These are phyloP conservation scores for Mirounga angustirostris DNA, from an alignment of 2,113 vertebrate genomes.

Conservation along the genomic window DNA sequence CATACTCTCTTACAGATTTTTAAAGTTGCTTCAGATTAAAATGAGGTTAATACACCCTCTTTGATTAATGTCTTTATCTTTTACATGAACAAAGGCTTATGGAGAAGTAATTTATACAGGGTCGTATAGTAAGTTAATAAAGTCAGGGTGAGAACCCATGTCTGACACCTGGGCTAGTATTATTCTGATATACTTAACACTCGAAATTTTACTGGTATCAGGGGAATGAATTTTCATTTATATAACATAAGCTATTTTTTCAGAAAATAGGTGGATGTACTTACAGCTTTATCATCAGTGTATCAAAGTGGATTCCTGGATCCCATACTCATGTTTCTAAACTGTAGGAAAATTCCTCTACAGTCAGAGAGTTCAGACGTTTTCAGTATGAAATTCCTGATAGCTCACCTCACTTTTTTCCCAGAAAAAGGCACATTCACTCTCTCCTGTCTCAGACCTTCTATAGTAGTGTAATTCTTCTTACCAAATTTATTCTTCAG, in stretches of 20 bases:
- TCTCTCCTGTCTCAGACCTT: neutral
- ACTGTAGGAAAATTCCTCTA: neutral
- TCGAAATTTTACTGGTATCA: neutral
- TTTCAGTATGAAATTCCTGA: conserved; percentile 27
- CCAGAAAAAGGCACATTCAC: conserved; percentile 15
- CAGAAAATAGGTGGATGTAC: neutral
- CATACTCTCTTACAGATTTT: neutral
- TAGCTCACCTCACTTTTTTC: neutral
- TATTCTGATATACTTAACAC: conserved; percentile 1
- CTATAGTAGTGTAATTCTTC: neutral
- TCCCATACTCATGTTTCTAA: neutral
- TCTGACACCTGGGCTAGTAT: neutral
- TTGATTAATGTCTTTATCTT: neutral
- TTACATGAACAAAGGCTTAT: neutral
- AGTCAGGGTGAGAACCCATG: neutral
- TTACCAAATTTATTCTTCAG: neutral
- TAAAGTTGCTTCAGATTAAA: conserved; percentile 51
- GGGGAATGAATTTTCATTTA: neutral
- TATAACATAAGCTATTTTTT: neutral
- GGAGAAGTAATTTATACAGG: neutral
- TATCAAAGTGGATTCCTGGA: neutral
- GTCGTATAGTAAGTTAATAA: neutral
- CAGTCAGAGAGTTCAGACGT: neutral
- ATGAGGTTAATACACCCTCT: neutral
- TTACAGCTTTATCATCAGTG: neutral